These are phyloP conservation scores for Tichodroma muraria DNA, from an alignment of 2,113 vertebrate species.

Conservation along the genomic window DNA sequence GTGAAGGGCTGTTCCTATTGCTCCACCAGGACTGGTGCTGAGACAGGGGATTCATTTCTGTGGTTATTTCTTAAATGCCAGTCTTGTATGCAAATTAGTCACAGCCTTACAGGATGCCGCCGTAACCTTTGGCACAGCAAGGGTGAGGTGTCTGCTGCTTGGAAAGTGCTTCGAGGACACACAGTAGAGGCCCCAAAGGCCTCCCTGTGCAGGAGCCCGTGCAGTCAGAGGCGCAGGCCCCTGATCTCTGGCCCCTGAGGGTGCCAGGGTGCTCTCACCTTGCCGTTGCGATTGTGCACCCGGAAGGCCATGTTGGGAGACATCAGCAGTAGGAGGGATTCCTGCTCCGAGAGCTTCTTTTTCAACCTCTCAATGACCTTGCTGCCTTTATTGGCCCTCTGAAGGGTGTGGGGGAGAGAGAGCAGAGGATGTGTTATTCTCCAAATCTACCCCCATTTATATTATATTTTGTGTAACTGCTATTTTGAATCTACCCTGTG, in stretches of 20 bases:
- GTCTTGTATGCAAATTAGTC: background rate
- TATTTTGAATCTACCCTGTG: background rate
- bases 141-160: background rate
- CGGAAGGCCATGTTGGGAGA: constrained; percentile 93
- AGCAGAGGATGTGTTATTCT: background rate
- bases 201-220: accelerated
- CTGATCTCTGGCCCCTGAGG: background rate
- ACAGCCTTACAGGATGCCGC: background rate
- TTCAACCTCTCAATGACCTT: constrained; percentile 86
- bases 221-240: background rate
- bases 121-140: background rate
- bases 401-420: background rate
- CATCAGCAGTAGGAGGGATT: constrained; percentile 88
- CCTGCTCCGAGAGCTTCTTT: constrained; percentile 92
- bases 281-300: constrained; percentile 87
- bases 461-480: no score
- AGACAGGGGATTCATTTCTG: background rate
- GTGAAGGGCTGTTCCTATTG: background rate
- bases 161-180: background rate
- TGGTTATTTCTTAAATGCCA: background rate
- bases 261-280: constrained; percentile 69
- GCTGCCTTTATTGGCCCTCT: constrained; percentile 90
- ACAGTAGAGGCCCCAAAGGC: background rate
- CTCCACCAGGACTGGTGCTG: background rate
- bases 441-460: background rate